Base-by-base conservation (phyloP, 1,140 invertebrate genomes). In the Saccostrea cuccullata region DNA sequence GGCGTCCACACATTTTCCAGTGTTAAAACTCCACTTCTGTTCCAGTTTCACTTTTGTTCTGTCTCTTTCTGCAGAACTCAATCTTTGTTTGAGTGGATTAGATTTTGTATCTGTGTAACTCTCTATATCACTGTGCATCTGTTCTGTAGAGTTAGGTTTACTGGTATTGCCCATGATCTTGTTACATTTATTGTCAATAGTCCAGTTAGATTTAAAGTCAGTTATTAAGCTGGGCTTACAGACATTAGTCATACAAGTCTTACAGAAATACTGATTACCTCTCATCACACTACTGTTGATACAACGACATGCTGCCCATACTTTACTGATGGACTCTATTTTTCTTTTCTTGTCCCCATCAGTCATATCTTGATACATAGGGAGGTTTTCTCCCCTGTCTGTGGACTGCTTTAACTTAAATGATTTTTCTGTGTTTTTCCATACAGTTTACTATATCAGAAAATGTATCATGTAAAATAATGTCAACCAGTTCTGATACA, bases 1-100 rank as follows among this genome's bases (percentile, higher is more conserved):
- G 77, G 97, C 96, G 96, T 97, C 97, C 30, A 97, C 96, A 95
- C 97, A 97, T 93, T 97, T 97, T 84, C 96, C 94, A 83, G 97
- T 96, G 94, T 97, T 93, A 93, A 95, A 96, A 64, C 94, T 95
- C 96, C 96, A 97, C 0, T 36, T 55, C 40, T 86, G 58, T 20
- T 60, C 64, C 15, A 86, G 15, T 15, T 55, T 23, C 23, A 88
- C 15, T 8, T 40, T 60, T 9, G 1, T 6, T 77, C 26, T 30
- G 11, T 17, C 30, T 77, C 23, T 30, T 26, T 77, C 70, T 77
- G 70, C 26, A 77, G 23, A 15, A 30, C 5, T 36, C 11, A 13
- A 4, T 77, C 23, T 20, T n/a, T 5, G 23, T 20, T 67, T 20
- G 0, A 4, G 60, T n/a, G 60, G 17, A 20, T n/a, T 1, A 1